Base-by-base conservation (phyloP, 2,113 vertebrate species). In the Pagrus major region DNA sequence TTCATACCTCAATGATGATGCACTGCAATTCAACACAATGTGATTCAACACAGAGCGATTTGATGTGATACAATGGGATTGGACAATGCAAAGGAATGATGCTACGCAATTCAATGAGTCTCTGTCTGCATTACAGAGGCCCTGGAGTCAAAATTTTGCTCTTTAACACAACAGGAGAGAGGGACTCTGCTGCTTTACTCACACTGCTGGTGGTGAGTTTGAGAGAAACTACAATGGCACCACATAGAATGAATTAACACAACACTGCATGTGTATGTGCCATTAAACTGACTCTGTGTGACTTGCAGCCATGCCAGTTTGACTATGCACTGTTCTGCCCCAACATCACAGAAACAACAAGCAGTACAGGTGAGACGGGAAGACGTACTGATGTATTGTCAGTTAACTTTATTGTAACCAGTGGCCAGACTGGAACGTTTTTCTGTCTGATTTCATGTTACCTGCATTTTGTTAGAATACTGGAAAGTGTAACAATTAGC, bases 301-400 rank as follows among this genome's bases (percentile, higher is more conserved):
- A 49, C 65, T 88, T 70, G 3, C 68, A 96, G 96, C 95, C 95
- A 27, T 97, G 96, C 90, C 94, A 92, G 54, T 98, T 98, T 16
- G 96, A 97, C 87, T 96, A 94, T 0, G 95, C 96, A 0, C 91
- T 96, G 18, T 98, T 97, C 92, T 97, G 96, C 81, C 96, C 96
- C 39, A 97, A 96, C 82, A 93, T 96, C 89, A 94, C 88, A 0
- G 95, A 97, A 59, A 81, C 93, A 11, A 35, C 92, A 3, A 90
- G 60, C 71, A 96, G 91, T 0, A 93, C 90, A 67, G 96, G 97
- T 97, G 25, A 94, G 94, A 46, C 33, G 16, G 11, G 21, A 21
- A 12, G 52, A 27, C 49, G 11, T 5, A 7, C 33, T 39, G 9
- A 39, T 39, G 37, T 39, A 39, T 39, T 39, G 37, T 39, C 37